These are phyloP conservation scores for Agriopis marginaria DNA, from an alignment of 2,888 invertebrate genomes.

Conservation along the genomic window DNA sequence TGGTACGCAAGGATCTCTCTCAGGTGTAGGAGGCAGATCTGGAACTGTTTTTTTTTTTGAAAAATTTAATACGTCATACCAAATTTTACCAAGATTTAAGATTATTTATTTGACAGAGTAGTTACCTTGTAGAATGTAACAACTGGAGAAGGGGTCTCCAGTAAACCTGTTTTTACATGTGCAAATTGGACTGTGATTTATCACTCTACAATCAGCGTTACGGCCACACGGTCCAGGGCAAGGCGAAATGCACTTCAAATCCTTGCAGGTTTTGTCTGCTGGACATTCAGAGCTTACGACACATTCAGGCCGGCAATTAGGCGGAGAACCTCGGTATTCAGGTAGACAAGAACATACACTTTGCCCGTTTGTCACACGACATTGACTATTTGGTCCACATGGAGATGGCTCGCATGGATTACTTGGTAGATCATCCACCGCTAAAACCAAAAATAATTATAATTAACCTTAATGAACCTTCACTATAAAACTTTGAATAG, in stretches of 20 bases:
- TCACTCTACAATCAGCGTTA: constrained; percentile 89
- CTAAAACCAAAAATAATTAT: constrained; percentile 53
- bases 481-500: not conserved
- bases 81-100: not conserved
- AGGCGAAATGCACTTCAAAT: constrained; percentile 90
- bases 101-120: not conserved
- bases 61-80: not conserved
- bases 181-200: constrained; percentile 91
- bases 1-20: constrained; percentile 88
- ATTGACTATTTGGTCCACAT: constrained; percentile 88
- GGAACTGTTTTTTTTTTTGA: constrained; percentile 55
- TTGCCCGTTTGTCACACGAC: constrained; percentile 85
- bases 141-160: constrained; percentile 89
- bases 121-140: constrained; percentile 82
- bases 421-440: constrained; percentile 65
- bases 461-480: not conserved
- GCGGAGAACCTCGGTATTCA: constrained; percentile 89
- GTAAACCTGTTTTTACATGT: constrained; percentile 87
- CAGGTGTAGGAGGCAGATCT: constrained; percentile 58
- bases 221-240: constrained; percentile 91
- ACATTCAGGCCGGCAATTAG: constrained; percentile 91
- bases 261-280: constrained; percentile 88
- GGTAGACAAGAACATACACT: constrained; percentile 91
- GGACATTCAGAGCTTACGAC: constrained; percentile 90
- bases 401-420: constrained; percentile 87